Evolutionary conservation across 2,888 invertebrate species (phyloP).

Genomic region (Zootermopsis nevadensis): DNA sequence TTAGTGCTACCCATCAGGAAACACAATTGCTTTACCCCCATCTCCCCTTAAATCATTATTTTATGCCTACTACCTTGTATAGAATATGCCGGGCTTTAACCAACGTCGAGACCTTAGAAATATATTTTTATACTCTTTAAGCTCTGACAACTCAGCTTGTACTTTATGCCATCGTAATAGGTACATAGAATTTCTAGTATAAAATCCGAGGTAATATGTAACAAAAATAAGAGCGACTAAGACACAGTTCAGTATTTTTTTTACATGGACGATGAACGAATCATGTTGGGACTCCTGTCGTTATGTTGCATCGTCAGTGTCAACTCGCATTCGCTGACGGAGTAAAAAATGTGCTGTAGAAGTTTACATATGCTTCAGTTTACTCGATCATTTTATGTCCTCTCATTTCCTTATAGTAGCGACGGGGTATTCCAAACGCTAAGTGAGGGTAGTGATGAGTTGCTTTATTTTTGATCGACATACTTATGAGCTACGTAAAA

Average conservation of each 20-base stretch:
- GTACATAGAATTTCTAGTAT: not conserved
- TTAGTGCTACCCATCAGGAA: not conserved
- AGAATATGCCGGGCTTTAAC: too few relatives aligned
- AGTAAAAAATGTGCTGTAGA: not conserved
- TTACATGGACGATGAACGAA: not conserved
- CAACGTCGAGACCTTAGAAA: too few relatives aligned
- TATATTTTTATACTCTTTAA: not conserved
- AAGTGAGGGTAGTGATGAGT: not conserved
- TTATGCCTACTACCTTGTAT: too few relatives aligned
- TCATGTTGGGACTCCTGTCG: not conserved
- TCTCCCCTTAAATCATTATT: not conserved
- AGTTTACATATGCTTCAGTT: constrained; percentile 10
- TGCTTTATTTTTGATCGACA: not conserved
- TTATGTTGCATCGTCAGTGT: not conserved
- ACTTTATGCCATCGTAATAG: not conserved
- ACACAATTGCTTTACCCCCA: not conserved
- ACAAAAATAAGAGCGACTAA: not conserved
- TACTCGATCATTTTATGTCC: not conserved
- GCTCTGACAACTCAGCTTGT: not conserved
- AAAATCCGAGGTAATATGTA: not conserved
- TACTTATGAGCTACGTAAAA: too few relatives aligned
- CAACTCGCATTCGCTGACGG: not conserved
- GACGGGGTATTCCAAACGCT: not conserved
- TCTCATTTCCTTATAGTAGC: not conserved
- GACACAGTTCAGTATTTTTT: not conserved